phyloP scores from a whole-genome alignment of 2,113 vertebrate species.

The Octodon degus region DNA sequence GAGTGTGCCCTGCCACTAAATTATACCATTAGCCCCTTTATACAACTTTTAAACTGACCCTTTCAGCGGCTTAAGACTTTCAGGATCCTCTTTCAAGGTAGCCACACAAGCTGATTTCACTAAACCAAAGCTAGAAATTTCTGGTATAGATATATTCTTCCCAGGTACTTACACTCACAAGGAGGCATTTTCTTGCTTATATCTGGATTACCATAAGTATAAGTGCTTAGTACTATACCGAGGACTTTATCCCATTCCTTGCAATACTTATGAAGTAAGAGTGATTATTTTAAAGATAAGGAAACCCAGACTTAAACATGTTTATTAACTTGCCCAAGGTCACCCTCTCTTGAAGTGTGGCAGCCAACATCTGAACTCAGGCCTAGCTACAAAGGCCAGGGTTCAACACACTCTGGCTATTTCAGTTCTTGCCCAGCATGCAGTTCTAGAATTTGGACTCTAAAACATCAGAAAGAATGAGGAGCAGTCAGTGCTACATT shows the following conservation, averaged over 20 bases:
- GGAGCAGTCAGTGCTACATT: not conserved
- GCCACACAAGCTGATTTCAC: not conserved
- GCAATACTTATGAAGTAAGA: not conserved
- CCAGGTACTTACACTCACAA: not conserved
- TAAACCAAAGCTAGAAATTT: not conserved
- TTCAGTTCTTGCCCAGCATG: not conserved
- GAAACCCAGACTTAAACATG: not conserved
- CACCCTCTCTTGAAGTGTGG: not conserved
- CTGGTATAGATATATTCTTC: not conserved
- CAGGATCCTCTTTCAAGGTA: not conserved
- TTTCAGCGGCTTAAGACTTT: not conserved
- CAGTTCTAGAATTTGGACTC: not conserved
- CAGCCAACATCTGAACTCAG: not conserved
- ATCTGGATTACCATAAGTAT: not conserved
- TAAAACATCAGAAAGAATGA: accelerated
- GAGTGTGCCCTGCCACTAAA: not conserved
- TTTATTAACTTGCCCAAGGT: not conserved
- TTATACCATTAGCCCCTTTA: not conserved
- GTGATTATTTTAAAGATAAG: not conserved
- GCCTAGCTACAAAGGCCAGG: not conserved
- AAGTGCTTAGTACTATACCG: not conserved
- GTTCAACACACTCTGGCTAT: not conserved
- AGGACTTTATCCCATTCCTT: not conserved
- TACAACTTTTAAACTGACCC: not conserved
- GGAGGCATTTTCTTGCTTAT: not conserved